phyloP scores from a whole-genome alignment of 2,888 invertebrate species.

The Troides aeacus region DNA sequence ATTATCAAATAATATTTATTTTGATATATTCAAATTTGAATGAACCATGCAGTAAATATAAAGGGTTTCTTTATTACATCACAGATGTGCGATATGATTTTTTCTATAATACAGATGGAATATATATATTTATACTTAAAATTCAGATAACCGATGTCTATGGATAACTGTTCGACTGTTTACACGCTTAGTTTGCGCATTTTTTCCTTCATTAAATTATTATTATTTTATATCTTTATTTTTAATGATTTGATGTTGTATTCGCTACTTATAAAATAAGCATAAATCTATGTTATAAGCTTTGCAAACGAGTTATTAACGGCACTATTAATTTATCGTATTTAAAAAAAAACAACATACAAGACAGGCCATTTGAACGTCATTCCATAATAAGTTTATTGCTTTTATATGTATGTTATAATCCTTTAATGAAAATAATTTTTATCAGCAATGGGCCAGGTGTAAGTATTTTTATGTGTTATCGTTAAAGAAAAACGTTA shows the following conservation, averaged over 20 bases:
- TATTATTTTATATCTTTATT: not conserved
- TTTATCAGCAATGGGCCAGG: constrained; percentile 22
- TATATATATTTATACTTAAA: too few species aligned
- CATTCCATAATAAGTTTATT: constrained; percentile 19
- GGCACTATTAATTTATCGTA: constrained; percentile 8
- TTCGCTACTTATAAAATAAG: too few species aligned
- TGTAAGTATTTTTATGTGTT: constrained; percentile 30
- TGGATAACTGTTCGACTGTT: too few species aligned
- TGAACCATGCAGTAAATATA: too few species aligned
- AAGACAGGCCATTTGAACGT: constrained; percentile 6
- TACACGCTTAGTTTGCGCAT: too few species aligned
- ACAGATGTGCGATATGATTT: too few species aligned
- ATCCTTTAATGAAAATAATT: constrained; percentile 19
- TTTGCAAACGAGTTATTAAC: constrained; percentile 5
- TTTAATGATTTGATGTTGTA: not conserved
- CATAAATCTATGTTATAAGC: not conserved
- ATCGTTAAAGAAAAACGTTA: constrained; percentile 34
- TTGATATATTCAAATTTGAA: too few species aligned
- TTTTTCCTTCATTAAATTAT: too few species aligned
- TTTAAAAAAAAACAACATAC: constrained; percentile 20
- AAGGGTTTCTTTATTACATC: too few species aligned
- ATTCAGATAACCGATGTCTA: too few species aligned
- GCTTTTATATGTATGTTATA: constrained; percentile 20
- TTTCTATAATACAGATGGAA: too few species aligned
- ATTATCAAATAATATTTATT: too few species aligned